A percentile compares a stretch with the other conserved stretches of the same genome.
These are phyloP conservation scores for Parasteatoda tepidariorum DNA, from an alignment of 1,140 invertebrate species.

Conservation along the genomic window DNA sequence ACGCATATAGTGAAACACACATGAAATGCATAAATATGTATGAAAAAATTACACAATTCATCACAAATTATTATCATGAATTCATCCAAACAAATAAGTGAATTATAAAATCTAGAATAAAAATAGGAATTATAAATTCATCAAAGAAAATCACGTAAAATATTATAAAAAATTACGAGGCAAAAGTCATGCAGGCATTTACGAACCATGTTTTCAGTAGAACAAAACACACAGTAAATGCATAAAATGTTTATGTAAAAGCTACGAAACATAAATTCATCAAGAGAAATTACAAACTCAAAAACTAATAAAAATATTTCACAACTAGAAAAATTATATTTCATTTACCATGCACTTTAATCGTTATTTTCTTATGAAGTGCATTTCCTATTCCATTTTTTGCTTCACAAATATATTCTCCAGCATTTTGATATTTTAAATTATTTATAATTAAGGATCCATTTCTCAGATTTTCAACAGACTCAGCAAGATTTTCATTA, in stretches of 20 bases:
- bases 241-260: background rate
- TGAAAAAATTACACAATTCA: too few relatives aligned
- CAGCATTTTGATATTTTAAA: slow-evolving; percentile 12
- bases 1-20: too few relatives aligned
- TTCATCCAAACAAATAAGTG: too few relatives aligned
- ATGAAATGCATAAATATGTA: too few relatives aligned
- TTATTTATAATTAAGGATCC: slow-evolving; percentile 6
- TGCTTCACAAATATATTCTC: slow-evolving; percentile 48
- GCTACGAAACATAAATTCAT: background rate
- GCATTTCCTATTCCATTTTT: slow-evolving; percentile 44
- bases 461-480: background rate
- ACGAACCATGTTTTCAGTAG: too few relatives aligned
- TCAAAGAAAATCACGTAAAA: too few relatives aligned
- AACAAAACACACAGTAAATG: background rate
- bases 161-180: too few relatives aligned
- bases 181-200: too few relatives aligned
- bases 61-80: too few relatives aligned
- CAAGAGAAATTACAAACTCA: background rate
- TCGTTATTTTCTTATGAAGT: background rate
- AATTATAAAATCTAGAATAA: too few relatives aligned
- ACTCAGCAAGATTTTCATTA: background rate
- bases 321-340: background rate
- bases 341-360: slow-evolving; percentile 47
- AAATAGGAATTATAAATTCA: too few relatives aligned
- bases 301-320: background rate